Evolutionary conservation across 2,113 vertebrate genomes (phyloP), one percentile per base, ranked within the genome.

Genomic region (Puma concolor): DNA sequence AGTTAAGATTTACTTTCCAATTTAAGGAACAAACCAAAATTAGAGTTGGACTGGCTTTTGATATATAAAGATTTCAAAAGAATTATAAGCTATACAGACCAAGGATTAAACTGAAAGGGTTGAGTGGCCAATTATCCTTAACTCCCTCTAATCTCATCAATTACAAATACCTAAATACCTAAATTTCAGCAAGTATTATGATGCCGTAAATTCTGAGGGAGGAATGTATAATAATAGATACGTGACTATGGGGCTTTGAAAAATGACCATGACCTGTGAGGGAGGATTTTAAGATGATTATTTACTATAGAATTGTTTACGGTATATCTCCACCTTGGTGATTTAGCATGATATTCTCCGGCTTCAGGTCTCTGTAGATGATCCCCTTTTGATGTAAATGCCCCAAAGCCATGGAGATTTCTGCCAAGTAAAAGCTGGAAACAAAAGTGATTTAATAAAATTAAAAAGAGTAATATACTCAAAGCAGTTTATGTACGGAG

Each of bases 311-410:
- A 98, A 98, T 83, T 98, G 87, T 97, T 96, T 95, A 93, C 50
- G 67, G 12, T 94, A 90, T 95, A 93, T 96, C 64, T 98, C 97
- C 98, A 99, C 99, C 99, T 99, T 99, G 99, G 98, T 99, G 99
- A 98, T 99, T 99, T 94, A 99, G 99, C 99, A 99, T 99, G 99
- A 99, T 99, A 98, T 99, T 99, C 98, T 99, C 99, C 90, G 99
- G 99, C 98, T 99, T 99, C 96, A 99, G 98, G 98, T 99, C 99
- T 99, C 99, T 99, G 98, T 99, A 99, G 99, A 99, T 99, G 98
- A 99, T 99, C 98, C 99, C 99, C 98, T 99, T 99, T 98, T 99
- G 99, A 99, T 99, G 99, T 98, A 99, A 99, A 98, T 99, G 99
- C 91, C 99, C 99, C 98, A 99, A 99, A 97, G 99, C 99, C 99